Evolutionary conservation across 2,113 vertebrate species (phyloP), one percentile per base, ranked within the genome.

Genomic region (Amazona guildingii): DNA sequence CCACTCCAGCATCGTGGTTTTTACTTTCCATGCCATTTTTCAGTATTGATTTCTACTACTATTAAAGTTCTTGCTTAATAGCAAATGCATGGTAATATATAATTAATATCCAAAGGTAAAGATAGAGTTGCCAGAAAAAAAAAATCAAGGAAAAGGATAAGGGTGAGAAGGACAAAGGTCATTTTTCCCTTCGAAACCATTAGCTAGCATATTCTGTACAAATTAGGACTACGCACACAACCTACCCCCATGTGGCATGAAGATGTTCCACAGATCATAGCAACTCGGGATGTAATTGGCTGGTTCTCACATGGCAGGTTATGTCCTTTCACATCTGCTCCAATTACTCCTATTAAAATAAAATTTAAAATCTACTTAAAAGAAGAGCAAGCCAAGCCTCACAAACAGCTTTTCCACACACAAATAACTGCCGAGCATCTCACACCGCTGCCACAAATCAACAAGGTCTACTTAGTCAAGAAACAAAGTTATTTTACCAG

Each of bases 161-260:
- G 24, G 75, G 23, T 43, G 54, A 80, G 35, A 70, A 57, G 85
- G 28, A 66, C 72, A 89, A 90, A 95, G 91, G 85, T 86, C 27
- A 77, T 33, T 87, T 72, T 87, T 92, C 52, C 91, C 59, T 86
- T 95, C 43, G 54, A 37, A 93, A 77, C 59, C 8, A 6, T 51
- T 46, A 79, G 31, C 91, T 72, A 52, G 19, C 44, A 43, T 73
- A 80, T 59, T 73, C 57, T 62, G 37, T 31, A 91, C 62, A 44
- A 73, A 87, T 69, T 5, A 90, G 44, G 49, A 73, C 62, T 72
- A 75, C 11, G 13, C 25, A 49, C 3, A 57, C 33, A 87, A 98
- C 99, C 98, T 96, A 99, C 99, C 95, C 98, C 99, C 99, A 99
- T 99, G 98, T 99, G 99, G 97, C 99, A 99, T 5, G 99, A 99